phyloP scores from a whole-genome alignment of 2,797 vertebrate species.

The Anas bernieri region DNA sequence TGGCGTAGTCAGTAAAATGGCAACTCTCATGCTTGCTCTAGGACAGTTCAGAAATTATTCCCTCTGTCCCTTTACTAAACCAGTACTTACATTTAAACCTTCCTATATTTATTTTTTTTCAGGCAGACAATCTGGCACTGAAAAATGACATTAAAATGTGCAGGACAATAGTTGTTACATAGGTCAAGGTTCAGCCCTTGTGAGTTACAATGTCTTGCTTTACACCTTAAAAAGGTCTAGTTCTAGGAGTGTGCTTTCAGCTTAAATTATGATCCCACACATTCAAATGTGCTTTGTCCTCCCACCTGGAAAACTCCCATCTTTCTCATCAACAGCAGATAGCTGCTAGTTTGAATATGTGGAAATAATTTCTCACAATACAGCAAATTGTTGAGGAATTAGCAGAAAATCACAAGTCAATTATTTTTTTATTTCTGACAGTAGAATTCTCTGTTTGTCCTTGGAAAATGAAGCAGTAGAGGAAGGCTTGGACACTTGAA shows the following conservation, averaged over 20 bases:
- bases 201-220: not conserved
- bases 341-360: not conserved
- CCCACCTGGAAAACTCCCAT: not conserved
- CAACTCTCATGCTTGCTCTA: not conserved
- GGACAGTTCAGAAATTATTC: not conserved
- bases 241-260: not conserved
- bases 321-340: not conserved
- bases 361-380: not conserved
- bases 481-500: not conserved
- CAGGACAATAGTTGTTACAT: not conserved
- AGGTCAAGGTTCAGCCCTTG: not conserved
- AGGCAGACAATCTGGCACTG: not conserved
- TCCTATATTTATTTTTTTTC: not conserved
- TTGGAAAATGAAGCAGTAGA: not conserved
- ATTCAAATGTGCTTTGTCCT: not conserved
- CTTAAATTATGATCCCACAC: not conserved
- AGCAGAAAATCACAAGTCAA: not conserved
- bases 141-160: not conserved
- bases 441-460: not conserved
- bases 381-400: not conserved
- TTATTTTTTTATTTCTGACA: not conserved
- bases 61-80: not conserved
- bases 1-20: not conserved
- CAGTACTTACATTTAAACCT: not conserved
- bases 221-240: not conserved